Base-by-base conservation (phyloP, 2,888 invertebrate genomes). In the Trissolcus brochymenae region DNA sequence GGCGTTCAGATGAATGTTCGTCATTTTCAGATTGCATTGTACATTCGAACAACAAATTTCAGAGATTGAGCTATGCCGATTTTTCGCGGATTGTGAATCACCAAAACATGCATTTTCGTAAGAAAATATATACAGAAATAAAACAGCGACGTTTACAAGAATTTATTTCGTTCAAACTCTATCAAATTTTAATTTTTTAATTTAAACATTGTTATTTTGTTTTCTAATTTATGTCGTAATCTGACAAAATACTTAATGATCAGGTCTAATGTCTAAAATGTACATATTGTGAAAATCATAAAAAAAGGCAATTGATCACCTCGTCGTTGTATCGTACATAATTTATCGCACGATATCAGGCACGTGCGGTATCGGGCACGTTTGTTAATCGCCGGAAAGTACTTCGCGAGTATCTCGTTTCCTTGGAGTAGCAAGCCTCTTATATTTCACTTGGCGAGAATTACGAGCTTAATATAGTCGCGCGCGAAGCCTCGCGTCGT, bases 391-490 rank as follows among this genome's bases (percentile, higher is more conserved):
- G 78, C 65, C 73, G 68, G 68, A 74, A 76, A 79, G 79, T 76
- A 79, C 78, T 79, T 76, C 56, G 71, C 76, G 74, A 78, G 74
- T 76, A 71, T 71, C 76, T 74, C 76, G 68, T 76, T 80, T 80
- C 78, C 80, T 72, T 49, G 61, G 61, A 80, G 78, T 70, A 73
- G 74, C 62, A 79, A 65, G 81, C 81, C 83, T 83, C 81, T 83
- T 84, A 82, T 84, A 84, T 85, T 85, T 86, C 84, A 85, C 85
- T 86, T 87, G 82, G 82, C 79, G 81, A 85, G 86, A 86, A 84
- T 85, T 84, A 87, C 83, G 85, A 85, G 83, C 82, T 85, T 84
- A 84, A 85, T 87, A 84, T 81, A 85, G 84, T 85, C 74, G 67
- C 81, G 80, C 80, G 77, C 77, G 74, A 80, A 81, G 78, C 81